Conservation (phyloP, 2,113 vertebrate genomes). For the Saccopteryx leptura region DNA sequence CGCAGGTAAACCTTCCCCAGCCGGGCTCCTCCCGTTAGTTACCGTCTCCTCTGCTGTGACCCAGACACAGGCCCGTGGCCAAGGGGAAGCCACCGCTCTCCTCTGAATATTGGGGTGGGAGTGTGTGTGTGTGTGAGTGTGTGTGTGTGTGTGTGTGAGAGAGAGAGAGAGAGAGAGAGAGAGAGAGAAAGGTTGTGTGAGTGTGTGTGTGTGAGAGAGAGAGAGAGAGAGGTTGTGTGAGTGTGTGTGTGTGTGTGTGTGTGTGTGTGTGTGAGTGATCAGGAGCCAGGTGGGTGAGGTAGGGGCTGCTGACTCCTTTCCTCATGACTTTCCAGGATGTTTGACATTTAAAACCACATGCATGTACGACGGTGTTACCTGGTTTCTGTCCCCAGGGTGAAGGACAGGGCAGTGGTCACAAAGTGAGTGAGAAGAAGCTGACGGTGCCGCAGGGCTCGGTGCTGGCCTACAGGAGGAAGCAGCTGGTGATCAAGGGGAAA, state of each 20-base stretch:
- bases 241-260: too few species aligned
- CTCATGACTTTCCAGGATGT: neutral
- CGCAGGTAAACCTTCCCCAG: neutral
- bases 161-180: too few species aligned
- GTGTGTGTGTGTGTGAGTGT: too few species aligned
- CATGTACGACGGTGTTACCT: accelerated
- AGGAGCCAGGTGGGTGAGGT: too few species aligned
- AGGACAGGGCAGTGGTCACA: neutral
- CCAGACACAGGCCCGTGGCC: too few species aligned
- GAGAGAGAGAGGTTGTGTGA: too few species aligned
- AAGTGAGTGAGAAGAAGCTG: accelerated
- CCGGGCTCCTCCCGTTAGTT: too few species aligned
- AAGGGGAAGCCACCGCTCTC: neutral
- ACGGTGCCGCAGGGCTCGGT: neutral
- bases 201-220: too few species aligned
- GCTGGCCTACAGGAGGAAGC: slow-evolving; percentile 51
- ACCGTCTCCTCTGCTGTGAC: too few species aligned
- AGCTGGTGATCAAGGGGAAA: neutral
- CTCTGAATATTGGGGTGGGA: neutral
- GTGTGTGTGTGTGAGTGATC: too few species aligned
- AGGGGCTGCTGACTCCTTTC: neutral
- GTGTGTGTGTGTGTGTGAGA: neutral
- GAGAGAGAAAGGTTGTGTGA: too few species aligned
- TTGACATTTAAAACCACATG: neutral
- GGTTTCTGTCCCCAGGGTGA: slow-evolving; percentile 40